phyloP scores from a whole-genome alignment of 2,888 invertebrate genomes.

The Cephus spinipes region DNA sequence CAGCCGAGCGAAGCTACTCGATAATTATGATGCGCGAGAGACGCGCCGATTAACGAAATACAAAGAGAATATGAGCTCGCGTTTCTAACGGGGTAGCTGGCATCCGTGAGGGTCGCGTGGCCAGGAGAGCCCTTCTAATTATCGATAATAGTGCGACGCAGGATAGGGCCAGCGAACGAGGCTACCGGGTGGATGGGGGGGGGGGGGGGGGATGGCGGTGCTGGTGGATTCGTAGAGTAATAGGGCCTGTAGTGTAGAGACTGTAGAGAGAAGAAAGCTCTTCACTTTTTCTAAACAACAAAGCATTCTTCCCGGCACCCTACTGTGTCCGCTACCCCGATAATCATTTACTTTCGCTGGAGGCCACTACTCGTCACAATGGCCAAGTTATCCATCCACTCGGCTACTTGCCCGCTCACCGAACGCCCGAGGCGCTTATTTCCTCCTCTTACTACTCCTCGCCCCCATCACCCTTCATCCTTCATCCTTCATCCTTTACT shows the following conservation, averaged over 20 bases:
- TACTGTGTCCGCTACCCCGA: constrained; percentile 50
- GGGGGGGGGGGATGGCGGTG: neutral
- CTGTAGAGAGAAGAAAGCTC: constrained; percentile 40
- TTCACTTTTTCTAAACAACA: constrained; percentile 64
- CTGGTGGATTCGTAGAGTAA: constrained; percentile 17
- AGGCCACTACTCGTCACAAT: constrained; percentile 63
- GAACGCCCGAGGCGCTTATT: constrained; percentile 16
- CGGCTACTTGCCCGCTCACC: constrained; percentile 38
- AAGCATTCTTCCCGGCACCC: constrained; percentile 56
- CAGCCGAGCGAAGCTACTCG: too few relatives aligned
- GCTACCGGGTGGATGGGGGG: constrained; percentile 20
- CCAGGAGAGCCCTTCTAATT: constrained; percentile 63
- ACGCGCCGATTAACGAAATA: too few relatives aligned
- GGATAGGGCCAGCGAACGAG: constrained; percentile 15
- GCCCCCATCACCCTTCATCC: neutral
- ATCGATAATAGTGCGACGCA: constrained; percentile 53
- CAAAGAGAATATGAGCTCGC: too few relatives aligned
- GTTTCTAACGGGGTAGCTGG: too few relatives aligned
- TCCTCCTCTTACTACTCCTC: constrained; percentile 16
- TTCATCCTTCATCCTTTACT: neutral
- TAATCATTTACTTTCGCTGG: constrained; percentile 63
- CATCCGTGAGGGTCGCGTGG: constrained; percentile 54
- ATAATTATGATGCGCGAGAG: too few relatives aligned
- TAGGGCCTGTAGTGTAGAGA: neutral
- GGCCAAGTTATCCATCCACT: constrained; percentile 64